Base-by-base conservation (phyloP, 2,888 invertebrate genomes). In the Myathropa florea region DNA sequence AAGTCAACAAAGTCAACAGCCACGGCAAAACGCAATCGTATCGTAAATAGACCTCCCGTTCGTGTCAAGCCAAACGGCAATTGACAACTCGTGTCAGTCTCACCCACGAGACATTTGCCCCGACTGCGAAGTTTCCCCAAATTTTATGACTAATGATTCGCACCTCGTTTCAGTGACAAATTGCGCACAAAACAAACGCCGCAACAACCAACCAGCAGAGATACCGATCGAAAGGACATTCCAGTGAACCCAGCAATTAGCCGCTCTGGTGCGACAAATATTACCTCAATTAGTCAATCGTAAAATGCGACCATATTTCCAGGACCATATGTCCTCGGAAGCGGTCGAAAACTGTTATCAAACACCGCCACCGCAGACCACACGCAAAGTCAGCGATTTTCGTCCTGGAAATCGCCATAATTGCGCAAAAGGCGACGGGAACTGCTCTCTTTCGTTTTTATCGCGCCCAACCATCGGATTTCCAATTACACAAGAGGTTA, bases 281-380 rank as follows among this genome's bases (percentile, higher is more conserved):
- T 73, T 55, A 64, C 82, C 64, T 28, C 82, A 78, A 85, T 85
- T 78, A 73, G 85, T 82, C 85, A 85, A 60, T 85, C 82, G 70
- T 85, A 85, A 82, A 82, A 82, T 78, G 64, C 24, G 82, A 70
- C 64, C 77, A 82, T 59, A 82, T 70, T 82, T 85, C 36, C 4
- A 3, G n/a, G 36, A 67, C 46, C 80, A 80, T 80, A 73, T 80
- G 80, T 73, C 61, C 53, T 10, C n/a, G n/a, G n/a, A n/a, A n/a
- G n/a, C n/a, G 63, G 73, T 33, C 61, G 18, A 77, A 61, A 59
- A 57, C 28, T 36, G 26, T 60, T 60, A 65, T 7, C 59, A 21
- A 60, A 63, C 60, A 61, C 55, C 33, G 18, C 26, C 7, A 28
- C 60, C 21, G 65, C 46, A 24, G 53, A 78, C 81, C 2, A 55